A percentile compares a stretch with the other conserved stretches of the same genome.
Conservation (phyloP, 2,113 vertebrate species). For the Nothobranchius kuhntae region DNA sequence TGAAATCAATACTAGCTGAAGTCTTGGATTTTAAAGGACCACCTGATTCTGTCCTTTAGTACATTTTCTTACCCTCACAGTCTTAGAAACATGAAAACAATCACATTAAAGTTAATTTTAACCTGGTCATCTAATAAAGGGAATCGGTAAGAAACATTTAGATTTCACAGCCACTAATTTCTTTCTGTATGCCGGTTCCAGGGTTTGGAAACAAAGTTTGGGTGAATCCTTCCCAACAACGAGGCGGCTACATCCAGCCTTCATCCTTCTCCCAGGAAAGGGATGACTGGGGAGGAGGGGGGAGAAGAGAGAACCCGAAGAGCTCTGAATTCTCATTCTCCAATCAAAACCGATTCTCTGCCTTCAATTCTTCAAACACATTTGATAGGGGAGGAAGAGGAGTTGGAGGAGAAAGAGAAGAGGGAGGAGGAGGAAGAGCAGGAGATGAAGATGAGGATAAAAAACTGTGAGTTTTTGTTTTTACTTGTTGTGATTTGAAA, state of each 20-base stretch:
- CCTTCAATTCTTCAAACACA: slow-evolving; percentile 47
- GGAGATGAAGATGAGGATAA: slow-evolving; percentile 82
- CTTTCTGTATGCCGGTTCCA: slow-evolving; percentile 29
- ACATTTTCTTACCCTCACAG: no score
- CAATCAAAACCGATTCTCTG: slow-evolving; percentile 82
- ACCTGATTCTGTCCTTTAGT: no score
- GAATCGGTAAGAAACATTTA: no score
- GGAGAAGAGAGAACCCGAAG: slow-evolving; percentile 63
- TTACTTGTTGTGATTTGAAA: neutral
- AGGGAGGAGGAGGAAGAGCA: slow-evolving; percentile 47
- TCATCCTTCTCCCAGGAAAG: slow-evolving; percentile 80
- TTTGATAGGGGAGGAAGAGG: slow-evolving; percentile 58
- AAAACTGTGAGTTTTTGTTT: slow-evolving; percentile 81
- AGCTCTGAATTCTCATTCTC: slow-evolving; percentile 73
- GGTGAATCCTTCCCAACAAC: slow-evolving; percentile 81
- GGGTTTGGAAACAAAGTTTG: slow-evolving; percentile 80
- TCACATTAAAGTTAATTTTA: no score
- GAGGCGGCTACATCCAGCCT: slow-evolving; percentile 81
- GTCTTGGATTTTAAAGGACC: no score
- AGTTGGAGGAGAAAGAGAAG: slow-evolving; percentile 48
- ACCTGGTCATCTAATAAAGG: no score
- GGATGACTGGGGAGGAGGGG: slow-evolving; percentile 62
- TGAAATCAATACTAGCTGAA: no score
- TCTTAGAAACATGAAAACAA: no score
- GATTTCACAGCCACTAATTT: no score